Evolutionary conservation across 2,888 invertebrate species (phyloP).

Genomic region (Hydriomena furcata): DNA sequence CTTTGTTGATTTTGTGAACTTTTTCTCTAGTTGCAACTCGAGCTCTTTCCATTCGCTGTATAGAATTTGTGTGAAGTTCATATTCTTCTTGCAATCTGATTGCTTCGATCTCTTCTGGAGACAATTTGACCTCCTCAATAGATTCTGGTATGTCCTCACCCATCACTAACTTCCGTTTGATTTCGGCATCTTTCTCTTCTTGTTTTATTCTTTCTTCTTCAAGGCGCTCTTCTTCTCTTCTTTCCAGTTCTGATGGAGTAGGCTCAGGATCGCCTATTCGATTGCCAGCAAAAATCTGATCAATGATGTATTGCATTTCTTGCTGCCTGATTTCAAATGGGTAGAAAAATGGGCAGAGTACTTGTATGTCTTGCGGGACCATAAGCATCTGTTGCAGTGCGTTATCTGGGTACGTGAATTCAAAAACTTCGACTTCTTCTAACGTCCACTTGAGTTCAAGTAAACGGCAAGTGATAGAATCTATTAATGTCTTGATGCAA

Average conservation of each 20-base stretch:
- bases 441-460: conserved; percentile 83
- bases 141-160: conserved; percentile 52
- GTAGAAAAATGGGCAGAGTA: conserved; percentile 86
- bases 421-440: conserved; percentile 81
- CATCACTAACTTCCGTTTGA: conserved; percentile 54
- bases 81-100: conserved; percentile 54
- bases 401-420: conserved; percentile 89
- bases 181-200: conserved; percentile 59
- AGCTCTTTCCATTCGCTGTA: conserved; percentile 74
- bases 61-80: conserved; percentile 52
- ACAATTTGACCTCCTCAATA: conserved; percentile 44
- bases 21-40: conserved; percentile 46
- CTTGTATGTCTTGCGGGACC: conserved; percentile 86
- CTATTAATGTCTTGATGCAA: conserved; percentile 82
- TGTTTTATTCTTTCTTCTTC: conserved; percentile 53
- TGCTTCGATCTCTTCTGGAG: conserved; percentile 58
- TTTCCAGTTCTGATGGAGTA: conserved; percentile 62
- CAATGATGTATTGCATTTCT: conserved; percentile 75
- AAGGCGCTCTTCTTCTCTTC: conserved; percentile 52
- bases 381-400: conserved; percentile 87
- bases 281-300: conserved; percentile 70
- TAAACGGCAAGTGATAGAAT: conserved; percentile 82
- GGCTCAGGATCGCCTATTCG: conserved; percentile 66
- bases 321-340: conserved; percentile 78
- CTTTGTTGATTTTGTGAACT: conserved; percentile 56